Evolutionary conservation across 2,113 vertebrate genomes (phyloP), one percentile per base, ranked within the genome.

Genomic region (Syngnathus typhle): DNA sequence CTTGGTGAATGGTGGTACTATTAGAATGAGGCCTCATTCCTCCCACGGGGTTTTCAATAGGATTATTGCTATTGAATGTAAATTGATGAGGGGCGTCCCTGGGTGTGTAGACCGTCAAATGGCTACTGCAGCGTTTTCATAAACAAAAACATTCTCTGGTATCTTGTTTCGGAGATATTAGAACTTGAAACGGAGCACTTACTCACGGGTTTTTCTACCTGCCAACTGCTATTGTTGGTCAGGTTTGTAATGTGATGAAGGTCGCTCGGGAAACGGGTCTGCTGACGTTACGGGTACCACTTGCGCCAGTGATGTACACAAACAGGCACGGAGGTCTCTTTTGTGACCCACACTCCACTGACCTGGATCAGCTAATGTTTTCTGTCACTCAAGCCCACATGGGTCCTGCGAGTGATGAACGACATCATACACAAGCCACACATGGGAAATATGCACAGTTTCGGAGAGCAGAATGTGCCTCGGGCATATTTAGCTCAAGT

Each of bases 11-110:
- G 79, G 63, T 71, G 74, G 71, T 46, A 65, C 69, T 76, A 65
- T 60, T 56, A 79, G 74, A 75, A 67, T 68, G 19, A 51, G 72
- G 78, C 77, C 71, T 70, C 69, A 21, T 36, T 72, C 72, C 80
- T 70, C 82, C 80, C 62, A 52, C 65, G 75, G 71, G 80, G 75
- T 78, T 84, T 83, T 82, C 60, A 65, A 82, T 79, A 80, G 76
- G 71, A 87, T 86, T 72, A 84, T 86, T 72, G 71, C 69, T 36
- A 52, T 74, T 59, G 70, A 75, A 82, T 84, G 76, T 79, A 82
- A 84, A 85, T 79, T 86, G 83, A 83, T 74, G 78, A 83, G 78
- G 81, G 84, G 81, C 77, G 49, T 84, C 81, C 80, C 80, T 62
- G 72, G 54, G 73, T 73, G 44, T 51, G 78, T 69, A 63, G 66